phyloP scores from a whole-genome alignment of 37 sponge, comb jelly and placozoan genomes.

The Aphrocallistes beatrix region DNA sequence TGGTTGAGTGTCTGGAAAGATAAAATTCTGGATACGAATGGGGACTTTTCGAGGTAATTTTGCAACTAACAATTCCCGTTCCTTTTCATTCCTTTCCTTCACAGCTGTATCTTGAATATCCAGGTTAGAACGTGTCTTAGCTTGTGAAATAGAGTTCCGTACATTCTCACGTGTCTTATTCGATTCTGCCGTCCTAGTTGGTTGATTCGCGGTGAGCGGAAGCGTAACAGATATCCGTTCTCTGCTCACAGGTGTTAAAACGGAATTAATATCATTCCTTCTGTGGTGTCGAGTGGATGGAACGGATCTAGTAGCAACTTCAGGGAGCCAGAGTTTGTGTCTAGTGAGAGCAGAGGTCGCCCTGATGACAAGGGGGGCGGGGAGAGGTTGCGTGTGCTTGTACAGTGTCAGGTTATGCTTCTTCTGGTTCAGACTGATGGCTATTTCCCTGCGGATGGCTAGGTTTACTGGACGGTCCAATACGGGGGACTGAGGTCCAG shows the following conservation, averaged over 20 bases:
- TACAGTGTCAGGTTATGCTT: neutral
- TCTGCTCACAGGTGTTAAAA: neutral
- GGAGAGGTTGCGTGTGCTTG: neutral
- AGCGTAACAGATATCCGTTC: neutral
- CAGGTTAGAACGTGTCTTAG: neutral
- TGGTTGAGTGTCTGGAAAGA: slow-evolving; percentile 2
- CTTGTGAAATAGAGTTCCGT: neutral
- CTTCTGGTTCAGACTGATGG: neutral
- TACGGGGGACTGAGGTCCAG: neutral
- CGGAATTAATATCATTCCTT: neutral
- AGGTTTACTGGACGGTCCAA: neutral
- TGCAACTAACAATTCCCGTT: neutral
- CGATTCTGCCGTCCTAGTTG: neutral
- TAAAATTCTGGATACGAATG: slow-evolving; percentile 6
- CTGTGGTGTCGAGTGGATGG: neutral
- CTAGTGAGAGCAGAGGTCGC: neutral
- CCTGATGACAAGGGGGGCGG: neutral
- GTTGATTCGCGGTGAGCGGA: too few species aligned
- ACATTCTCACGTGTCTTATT: neutral
- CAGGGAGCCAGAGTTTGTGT: neutral
- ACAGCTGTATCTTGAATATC: neutral
- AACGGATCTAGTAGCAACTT: neutral
- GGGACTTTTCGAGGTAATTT: neutral
- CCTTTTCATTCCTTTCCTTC: neutral
- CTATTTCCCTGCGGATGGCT: neutral